These are phyloP conservation scores for Leucophenga montana DNA, from an alignment of 2,888 invertebrate genomes.

Conservation along the genomic window DNA sequence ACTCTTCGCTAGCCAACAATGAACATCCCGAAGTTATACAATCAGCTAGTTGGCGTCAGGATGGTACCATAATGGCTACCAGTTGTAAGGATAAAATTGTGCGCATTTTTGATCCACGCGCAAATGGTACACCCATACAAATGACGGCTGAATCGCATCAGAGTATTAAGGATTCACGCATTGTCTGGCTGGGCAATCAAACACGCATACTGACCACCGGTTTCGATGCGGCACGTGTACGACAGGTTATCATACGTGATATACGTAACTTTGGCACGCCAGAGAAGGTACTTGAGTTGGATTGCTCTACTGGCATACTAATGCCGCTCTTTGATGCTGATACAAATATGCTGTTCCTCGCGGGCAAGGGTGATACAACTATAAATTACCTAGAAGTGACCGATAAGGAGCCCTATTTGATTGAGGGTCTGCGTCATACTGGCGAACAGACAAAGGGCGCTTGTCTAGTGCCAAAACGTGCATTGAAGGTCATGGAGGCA, in stretches of 20 bases:
- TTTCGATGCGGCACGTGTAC: conserved; percentile 89
- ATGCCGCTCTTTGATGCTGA: conserved; percentile 95
- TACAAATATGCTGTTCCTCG: conserved; percentile 95
- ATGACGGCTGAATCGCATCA: conserved; percentile 85
- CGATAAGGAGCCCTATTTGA: conserved; percentile 90
- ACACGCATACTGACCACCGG: conserved; percentile 89
- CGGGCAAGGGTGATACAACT: conserved; percentile 95
- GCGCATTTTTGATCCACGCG: conserved; percentile 88
- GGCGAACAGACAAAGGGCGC: conserved; percentile 97
- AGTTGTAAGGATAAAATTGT: conserved; percentile 94
- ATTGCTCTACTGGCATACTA: conserved; percentile 90
- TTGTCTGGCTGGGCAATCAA: conserved; percentile 91
- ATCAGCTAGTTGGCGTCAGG: conserved; percentile 91
- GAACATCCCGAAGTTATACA: conserved; percentile 91
- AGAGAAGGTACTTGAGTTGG: conserved; percentile 85
- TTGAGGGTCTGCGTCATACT: conserved; percentile 89
- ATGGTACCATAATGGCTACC: conserved; percentile 84
- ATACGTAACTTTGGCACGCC: conserved; percentile 84
- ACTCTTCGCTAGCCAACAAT: conserved; percentile 76
- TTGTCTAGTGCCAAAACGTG: conserved; percentile 92
- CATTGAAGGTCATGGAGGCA: conserved; percentile 95
- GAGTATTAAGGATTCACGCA: conserved; percentile 91
- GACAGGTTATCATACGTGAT: conserved; percentile 93
- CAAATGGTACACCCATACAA: conserved; percentile 76
- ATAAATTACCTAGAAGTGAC: conserved; percentile 92